Evolutionary conservation across 2,113 vertebrate genomes (phyloP), one percentile per base, ranked within the genome.

Genomic region (Beaufortia kweichowensis): DNA sequence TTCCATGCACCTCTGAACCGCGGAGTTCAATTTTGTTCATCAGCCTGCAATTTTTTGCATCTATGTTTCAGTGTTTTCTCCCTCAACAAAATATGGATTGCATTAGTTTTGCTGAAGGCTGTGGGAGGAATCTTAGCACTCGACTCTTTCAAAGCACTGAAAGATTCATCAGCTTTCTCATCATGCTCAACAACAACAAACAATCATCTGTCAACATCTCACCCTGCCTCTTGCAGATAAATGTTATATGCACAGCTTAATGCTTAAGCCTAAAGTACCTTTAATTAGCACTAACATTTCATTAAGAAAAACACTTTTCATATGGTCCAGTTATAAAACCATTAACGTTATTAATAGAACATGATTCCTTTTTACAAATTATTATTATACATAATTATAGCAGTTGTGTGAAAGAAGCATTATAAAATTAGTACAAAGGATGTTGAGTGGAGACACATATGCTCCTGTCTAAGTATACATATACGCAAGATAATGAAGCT

Each of bases 141-240:
- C 23, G 7, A 35, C 41, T 66, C 50, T 53, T 65, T 55, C 41
- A 60, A 53, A 65, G 15, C 57, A 70, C 53, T 48, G 26, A 70
- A 76, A n/a, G 46, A 75, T 72, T 63, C 53, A n/a, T 39, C 70
- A 71, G 74, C 62, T 79, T 79, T 14, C 43, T 60, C 50, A 76
- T 79, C 53, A 61, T 28, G 60, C 66, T 31, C 26, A 76, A 64
- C 61, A 60, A 79, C 77, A 82, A 76, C 81, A 71, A 76, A 68
- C 77, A 72, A 76, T 79, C 65, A 79, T 79, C 50, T 60, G 78
- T 78, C 80, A 78, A 28, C 35, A 17, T 2, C 66, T 75, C 43
- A 59, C 64, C 68, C 56, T 17, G 63, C 21, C 26, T 59, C 57
- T 69, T 79, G 53, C 65, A 72, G 35, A 72, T 60, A 72, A 82